Percentiles rank a stretch among this genome's conserved stretches.
phyloP scores from a whole-genome alignment of 2,888 invertebrate species.

The Bombylius major region DNA sequence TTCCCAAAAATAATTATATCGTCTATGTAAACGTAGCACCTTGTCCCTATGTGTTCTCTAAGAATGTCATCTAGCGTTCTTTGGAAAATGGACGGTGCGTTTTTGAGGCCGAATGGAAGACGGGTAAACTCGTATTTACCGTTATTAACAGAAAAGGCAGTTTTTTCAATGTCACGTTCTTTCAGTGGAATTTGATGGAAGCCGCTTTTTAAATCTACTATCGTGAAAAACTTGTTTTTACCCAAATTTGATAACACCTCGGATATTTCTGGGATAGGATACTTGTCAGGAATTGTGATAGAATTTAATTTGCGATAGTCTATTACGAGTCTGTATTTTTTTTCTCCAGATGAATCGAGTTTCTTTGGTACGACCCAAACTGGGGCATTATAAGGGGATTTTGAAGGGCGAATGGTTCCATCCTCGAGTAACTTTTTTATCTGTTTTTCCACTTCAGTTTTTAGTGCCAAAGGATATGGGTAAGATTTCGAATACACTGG shows the following conservation, averaged over 20 bases:
- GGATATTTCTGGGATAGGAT: constrained; percentile 6
- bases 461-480: not conserved
- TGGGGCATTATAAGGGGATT: constrained; percentile 15
- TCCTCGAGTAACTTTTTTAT: not conserved
- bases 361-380: not conserved
- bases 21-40: constrained; percentile 10
- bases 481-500: not conserved
- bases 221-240: constrained; percentile 2
- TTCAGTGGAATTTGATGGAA: constrained; percentile 5
- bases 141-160: constrained; percentile 6
- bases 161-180: constrained; percentile 3
- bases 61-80: constrained; percentile 4
- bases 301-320: constrained; percentile 5
- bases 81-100: constrained; percentile 9
- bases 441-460: not conserved
- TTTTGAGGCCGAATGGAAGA: constrained; percentile 6
- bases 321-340: constrained; percentile 1
- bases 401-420: constrained; percentile 9
- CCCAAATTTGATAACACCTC: constrained; percentile 6
- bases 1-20: constrained; percentile 8
- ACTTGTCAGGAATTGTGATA: not conserved
- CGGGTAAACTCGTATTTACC: constrained; percentile 9
- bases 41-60: constrained; percentile 6
- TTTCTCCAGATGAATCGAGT: too few relatives aligned
- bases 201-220: too few relatives aligned